A percentile compares a stretch with the other conserved stretches of the same genome.
Conservation (phyloP, 2,113 vertebrate species). For the Lates calcarifer region DNA sequence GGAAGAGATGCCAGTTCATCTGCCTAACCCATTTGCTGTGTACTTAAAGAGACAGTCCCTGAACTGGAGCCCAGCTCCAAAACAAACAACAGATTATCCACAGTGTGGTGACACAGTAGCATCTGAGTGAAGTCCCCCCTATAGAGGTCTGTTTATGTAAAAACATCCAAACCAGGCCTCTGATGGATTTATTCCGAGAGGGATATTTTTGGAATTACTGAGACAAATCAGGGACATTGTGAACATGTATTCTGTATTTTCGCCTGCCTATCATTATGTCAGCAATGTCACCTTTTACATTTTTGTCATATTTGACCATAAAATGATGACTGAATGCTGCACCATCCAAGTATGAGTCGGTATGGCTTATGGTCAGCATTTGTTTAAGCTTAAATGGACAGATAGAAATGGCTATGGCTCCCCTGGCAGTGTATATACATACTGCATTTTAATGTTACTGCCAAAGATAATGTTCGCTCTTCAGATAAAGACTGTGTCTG, state of each 20-base stretch:
- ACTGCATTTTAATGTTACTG: not conserved
- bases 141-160: constrained; percentile 5
- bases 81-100: not conserved
- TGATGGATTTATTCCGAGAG: not conserved
- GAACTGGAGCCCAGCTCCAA: not conserved
- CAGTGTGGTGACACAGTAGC: not conserved
- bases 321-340: not conserved
- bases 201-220: not conserved
- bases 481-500: constrained; percentile 29
- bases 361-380: not conserved
- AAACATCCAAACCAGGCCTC: not conserved
- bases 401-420: not conserved
- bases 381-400: not conserved
- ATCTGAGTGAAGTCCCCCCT: not conserved
- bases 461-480: constrained; percentile 30
- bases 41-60: not conserved
- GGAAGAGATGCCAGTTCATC: not conserved
- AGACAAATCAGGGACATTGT: not conserved
- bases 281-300: not conserved
- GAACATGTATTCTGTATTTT: not conserved
- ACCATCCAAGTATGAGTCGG: not conserved
- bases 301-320: not conserved
- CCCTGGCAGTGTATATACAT: not conserved
- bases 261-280: not conserved
- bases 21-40: not conserved